phyloP scores from a whole-genome alignment of 2,113 vertebrate species.

The Macaca nemestrina region DNA sequence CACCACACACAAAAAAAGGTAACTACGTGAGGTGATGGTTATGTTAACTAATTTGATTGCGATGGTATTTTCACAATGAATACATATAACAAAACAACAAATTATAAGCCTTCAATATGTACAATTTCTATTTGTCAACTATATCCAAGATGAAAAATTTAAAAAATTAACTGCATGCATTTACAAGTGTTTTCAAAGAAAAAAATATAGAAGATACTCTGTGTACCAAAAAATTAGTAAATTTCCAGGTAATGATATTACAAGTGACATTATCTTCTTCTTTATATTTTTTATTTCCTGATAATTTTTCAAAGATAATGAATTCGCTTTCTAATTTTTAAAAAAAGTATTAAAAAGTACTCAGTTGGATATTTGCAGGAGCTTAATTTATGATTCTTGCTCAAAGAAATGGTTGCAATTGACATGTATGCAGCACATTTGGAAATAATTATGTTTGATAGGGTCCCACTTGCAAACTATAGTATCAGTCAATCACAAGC shows the following conservation, averaged over 20 bases:
- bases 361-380: neutral
- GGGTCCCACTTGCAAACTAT: neutral
- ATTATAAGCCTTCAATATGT: neutral
- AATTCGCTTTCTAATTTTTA: neutral
- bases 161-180: neutral
- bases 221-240: neutral
- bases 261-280: neutral
- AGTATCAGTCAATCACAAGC: neutral
- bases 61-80: neutral
- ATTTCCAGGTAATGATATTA: neutral
- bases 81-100: neutral
- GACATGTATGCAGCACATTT: neutral
- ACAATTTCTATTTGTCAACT: neutral
- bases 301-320: conserved; percentile 1
- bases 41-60: neutral
- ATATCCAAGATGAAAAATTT: neutral
- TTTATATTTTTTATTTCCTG: conserved; percentile 14
- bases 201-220: conserved; percentile 12
- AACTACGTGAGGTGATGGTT: neutral
- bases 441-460: neutral
- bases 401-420: neutral
- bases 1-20: neutral
- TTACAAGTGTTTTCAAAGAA: neutral
- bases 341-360: conserved; percentile 8
- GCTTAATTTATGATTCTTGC: neutral